phyloP scores from a whole-genome alignment of 1,140 invertebrate species.

The Copidosoma floridanum region DNA sequence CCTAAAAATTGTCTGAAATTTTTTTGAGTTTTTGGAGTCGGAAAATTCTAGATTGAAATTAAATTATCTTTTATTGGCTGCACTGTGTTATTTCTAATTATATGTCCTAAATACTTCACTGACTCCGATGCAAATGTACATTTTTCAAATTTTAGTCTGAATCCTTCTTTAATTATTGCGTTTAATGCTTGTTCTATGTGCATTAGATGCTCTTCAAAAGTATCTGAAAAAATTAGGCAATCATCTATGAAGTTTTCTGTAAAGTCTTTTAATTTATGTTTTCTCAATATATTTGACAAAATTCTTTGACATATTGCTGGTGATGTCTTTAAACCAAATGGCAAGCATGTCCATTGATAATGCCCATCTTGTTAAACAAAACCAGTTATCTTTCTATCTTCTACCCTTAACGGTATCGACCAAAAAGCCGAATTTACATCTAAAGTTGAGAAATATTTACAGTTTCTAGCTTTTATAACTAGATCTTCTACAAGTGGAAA shows the following conservation, averaged over 20 bases:
- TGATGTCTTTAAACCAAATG: too few relatives aligned
- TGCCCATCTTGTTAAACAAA: slow-evolving; percentile 7
- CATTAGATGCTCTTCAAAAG: slow-evolving; percentile 22
- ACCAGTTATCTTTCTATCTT: slow-evolving; percentile 19
- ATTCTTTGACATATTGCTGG: background rate
- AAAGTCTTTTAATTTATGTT: background rate
- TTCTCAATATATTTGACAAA: background rate
- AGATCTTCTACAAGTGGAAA: slow-evolving; percentile 11
- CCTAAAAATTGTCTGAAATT: too few relatives aligned
- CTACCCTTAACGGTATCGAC: slow-evolving; percentile 39
- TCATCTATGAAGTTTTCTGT: background rate
- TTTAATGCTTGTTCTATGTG: too few relatives aligned
- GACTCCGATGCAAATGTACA: too few relatives aligned
- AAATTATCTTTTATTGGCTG: too few relatives aligned
- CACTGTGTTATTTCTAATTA: too few relatives aligned
- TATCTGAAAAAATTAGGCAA: background rate
- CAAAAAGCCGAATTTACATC: slow-evolving; percentile 48
- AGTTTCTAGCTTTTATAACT: slow-evolving; percentile 4
- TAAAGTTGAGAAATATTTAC: background rate
- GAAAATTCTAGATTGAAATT: too few relatives aligned
- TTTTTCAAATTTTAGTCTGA: too few relatives aligned
- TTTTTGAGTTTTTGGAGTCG: too few relatives aligned
- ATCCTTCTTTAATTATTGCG: too few relatives aligned
- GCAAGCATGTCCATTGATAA: slow-evolving; percentile 20
- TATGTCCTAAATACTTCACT: too few relatives aligned